Percentiles rank a stretch among this genome's conserved stretches.
These are phyloP conservation scores for Caenorhabditis briggsae DNA, from an alignment of 1,140 invertebrate species.

Conservation along the genomic window DNA sequence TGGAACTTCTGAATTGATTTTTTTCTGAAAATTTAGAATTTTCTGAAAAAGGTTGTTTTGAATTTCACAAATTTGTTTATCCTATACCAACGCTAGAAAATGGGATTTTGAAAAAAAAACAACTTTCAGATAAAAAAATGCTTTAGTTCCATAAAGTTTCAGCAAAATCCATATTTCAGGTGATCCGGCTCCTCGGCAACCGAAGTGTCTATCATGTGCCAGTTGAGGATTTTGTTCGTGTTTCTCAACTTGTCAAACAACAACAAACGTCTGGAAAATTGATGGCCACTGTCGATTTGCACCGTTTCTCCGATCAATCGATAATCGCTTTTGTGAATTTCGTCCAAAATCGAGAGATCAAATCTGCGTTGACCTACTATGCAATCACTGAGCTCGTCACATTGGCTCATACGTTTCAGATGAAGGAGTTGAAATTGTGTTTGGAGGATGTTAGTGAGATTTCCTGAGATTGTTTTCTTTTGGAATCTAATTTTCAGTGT, in stretches of 20 bases:
- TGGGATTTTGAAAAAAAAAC: too few species aligned
- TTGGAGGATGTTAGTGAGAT: conserved; percentile 12
- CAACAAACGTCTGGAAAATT: background rate
- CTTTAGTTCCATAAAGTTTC: too few species aligned
- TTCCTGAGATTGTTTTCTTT: background rate
- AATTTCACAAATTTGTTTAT: too few species aligned
- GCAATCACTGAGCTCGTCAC: conserved; percentile 22
- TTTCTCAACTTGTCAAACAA: background rate
- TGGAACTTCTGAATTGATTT: too few species aligned
- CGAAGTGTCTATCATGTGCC: conserved; percentile 23
- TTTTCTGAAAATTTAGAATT: too few species aligned
- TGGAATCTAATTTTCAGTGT: background rate
- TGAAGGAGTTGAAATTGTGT: conserved; percentile 28
- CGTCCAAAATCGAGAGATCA: conserved; percentile 18
- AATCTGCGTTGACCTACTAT: conserved; percentile 14
- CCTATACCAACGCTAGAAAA: too few species aligned
- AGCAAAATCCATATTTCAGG: background rate
- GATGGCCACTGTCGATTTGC: background rate
- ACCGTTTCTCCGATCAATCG: conserved; percentile 7
- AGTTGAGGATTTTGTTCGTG: conserved; percentile 2
- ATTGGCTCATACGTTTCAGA: conserved; percentile 35
- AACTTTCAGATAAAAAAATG: too few species aligned
- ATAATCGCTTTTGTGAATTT: conserved; percentile 26
- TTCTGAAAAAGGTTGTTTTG: too few species aligned
- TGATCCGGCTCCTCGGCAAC: background rate